Evolutionary conservation across 2,113 vertebrate species (phyloP).

Genomic region (Pygathrix nemaeus): DNA sequence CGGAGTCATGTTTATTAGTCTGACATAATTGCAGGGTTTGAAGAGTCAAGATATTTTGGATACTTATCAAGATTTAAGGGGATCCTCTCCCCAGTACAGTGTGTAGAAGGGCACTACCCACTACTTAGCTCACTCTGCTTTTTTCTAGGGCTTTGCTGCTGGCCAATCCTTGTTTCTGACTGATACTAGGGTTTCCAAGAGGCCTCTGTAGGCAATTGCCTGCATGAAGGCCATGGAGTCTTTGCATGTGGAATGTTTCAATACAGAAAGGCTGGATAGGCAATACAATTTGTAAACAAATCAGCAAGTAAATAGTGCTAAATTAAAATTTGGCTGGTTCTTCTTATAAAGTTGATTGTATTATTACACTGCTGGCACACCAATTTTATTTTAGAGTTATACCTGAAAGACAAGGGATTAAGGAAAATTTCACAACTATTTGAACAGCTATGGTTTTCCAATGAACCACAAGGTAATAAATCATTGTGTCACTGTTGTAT

Average conservation of each 20-base stretch:
- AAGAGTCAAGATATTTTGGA: background rate
- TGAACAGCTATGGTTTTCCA: constrained; percentile 21
- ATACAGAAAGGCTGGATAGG: background rate
- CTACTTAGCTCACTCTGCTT: background rate
- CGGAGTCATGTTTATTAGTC: background rate
- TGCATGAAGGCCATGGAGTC: background rate
- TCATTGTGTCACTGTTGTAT: constrained; percentile 5
- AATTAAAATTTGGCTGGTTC: background rate
- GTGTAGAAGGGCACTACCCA: background rate
- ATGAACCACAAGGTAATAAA: constrained; percentile 34
- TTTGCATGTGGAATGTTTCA: background rate
- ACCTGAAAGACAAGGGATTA: background rate
- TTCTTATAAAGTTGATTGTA: constrained; percentile 19
- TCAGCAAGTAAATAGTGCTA: constrained; percentile 3
- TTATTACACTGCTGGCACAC: background rate
- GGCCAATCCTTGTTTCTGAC: background rate
- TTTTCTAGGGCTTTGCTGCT: background rate
- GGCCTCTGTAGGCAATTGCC: background rate
- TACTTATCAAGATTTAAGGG: background rate
- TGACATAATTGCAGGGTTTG: constrained; percentile 15
- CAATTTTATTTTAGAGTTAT: background rate
- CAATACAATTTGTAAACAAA: constrained; percentile 18
- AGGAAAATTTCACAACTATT: background rate
- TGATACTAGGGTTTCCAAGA: background rate
- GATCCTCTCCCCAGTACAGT: background rate